These are phyloP conservation scores for Notamacropus eugenii DNA, from an alignment of 2,797 vertebrate species.

Conservation along the genomic window DNA sequence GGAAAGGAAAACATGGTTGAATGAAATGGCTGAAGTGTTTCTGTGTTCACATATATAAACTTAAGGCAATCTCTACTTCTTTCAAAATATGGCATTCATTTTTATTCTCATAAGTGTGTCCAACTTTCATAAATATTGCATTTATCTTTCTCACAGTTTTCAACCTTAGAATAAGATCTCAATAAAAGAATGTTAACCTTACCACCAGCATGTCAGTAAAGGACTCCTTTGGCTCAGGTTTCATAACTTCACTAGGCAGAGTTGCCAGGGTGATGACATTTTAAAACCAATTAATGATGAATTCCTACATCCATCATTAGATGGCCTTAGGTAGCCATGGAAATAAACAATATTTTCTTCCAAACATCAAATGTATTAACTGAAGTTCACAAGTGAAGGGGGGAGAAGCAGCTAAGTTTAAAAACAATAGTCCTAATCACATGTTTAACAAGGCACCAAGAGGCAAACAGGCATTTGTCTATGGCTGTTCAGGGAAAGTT, in stretches of 20 bases:
- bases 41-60: background rate
- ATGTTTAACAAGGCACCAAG: background rate
- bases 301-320: background rate
- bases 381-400: background rate
- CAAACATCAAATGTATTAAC: background rate
- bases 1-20: background rate
- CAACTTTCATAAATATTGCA: background rate
- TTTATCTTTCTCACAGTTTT: constrained; percentile 11
- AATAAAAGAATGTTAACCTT: background rate
- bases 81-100: constrained; percentile 5
- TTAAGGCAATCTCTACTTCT: constrained; percentile 16
- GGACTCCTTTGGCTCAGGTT: background rate
- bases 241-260: background rate
- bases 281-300: background rate
- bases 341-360: background rate
- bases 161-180: background rate
- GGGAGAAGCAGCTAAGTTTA: background rate
- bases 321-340: background rate
- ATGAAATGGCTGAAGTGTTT: background rate
- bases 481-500: background rate
- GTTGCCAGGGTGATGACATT: constrained; percentile 1
- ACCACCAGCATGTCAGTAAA: background rate
- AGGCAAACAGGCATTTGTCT: background rate
- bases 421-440: background rate
- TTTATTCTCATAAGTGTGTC: constrained; percentile 8